phyloP scores from a whole-genome alignment of 1,140 invertebrate species.

The Drosophila rufa region DNA sequence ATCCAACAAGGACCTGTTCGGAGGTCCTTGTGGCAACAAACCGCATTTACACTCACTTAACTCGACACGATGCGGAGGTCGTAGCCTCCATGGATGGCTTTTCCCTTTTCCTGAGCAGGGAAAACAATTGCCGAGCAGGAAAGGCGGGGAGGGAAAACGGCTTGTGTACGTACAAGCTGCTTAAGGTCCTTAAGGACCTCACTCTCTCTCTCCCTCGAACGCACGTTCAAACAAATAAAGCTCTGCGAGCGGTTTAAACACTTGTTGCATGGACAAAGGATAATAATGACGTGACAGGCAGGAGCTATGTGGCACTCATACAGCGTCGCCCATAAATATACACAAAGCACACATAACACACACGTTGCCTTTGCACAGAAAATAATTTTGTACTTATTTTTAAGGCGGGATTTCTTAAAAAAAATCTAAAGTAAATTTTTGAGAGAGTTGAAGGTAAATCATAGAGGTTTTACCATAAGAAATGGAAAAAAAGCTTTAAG shows the following conservation, averaged over 20 bases:
- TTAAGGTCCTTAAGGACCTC: constrained; percentile 67
- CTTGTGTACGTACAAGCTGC: constrained; percentile 69
- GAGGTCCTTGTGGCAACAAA: constrained; percentile 52
- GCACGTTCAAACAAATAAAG: constrained; percentile 70
- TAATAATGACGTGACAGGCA: constrained; percentile 74
- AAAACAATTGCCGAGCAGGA: constrained; percentile 66
- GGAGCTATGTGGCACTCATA: constrained; percentile 15
- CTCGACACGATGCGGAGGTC: constrained; percentile 57
- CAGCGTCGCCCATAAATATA: constrained; percentile 19
- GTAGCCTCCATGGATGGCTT: constrained; percentile 23
- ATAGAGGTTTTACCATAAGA: background rate
- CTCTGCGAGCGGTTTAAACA: constrained; percentile 70
- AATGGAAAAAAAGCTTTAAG: too few species aligned
- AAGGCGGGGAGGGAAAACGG: constrained; percentile 43
- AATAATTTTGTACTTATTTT: background rate
- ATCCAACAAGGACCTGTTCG: constrained; percentile 33
- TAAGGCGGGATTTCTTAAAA: background rate
- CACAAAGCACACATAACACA: background rate
- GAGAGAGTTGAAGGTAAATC: background rate
- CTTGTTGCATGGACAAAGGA: constrained; percentile 78
- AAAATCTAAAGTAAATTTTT: too few species aligned
- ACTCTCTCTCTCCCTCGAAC: constrained; percentile 14
- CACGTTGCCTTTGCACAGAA: background rate
- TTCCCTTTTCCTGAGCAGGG: constrained; percentile 30
- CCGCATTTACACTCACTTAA: constrained; percentile 82